A percentile compares a stretch with the other conserved stretches of the same genome.
phyloP scores from a whole-genome alignment of 1,140 invertebrate species.

The Hyles euphorbiae region DNA sequence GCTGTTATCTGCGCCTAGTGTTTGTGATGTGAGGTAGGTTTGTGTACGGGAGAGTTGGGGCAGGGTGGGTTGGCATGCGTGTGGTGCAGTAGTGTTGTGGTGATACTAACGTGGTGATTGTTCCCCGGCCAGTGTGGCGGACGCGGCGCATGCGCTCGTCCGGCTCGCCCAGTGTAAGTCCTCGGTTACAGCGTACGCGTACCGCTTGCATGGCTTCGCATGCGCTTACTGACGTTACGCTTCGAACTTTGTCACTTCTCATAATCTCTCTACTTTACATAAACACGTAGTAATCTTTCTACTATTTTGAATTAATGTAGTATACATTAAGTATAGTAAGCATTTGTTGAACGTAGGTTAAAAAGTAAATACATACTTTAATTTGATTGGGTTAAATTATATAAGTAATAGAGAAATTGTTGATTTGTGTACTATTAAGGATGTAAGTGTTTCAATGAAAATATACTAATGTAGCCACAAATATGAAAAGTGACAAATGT shows the following conservation, averaged over 20 bases:
- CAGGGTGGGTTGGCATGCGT: no score
- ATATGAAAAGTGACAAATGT: conserved; percentile 6
- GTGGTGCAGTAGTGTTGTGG: conserved; percentile 1
- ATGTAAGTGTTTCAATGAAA: no score
- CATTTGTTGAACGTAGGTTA: no score
- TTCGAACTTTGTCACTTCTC: conserved; percentile 7
- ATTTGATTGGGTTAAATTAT: no score
- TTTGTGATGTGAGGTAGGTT: background rate
- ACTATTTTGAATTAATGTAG: no score
- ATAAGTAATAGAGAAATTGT: no score
- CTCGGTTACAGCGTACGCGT: conserved; percentile 19
- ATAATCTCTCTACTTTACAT: background rate
- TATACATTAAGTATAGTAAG: no score
- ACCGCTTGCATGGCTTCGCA: conserved; percentile 31
- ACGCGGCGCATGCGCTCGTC: conserved; percentile 87
- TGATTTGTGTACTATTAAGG: no score
- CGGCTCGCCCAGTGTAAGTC: conserved; percentile 92
- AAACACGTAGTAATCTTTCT: no score
- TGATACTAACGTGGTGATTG: conserved; percentile 53
- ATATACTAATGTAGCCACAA: background rate
- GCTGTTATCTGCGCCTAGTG: background rate
- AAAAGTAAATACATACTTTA: no score
- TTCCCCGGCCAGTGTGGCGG: conserved; percentile 54
- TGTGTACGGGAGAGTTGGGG: background rate
- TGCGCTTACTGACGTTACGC: conserved; percentile 4